Evolutionary conservation across 2,113 vertebrate species (phyloP).

Genomic region (Lutjanus erythropterus): DNA sequence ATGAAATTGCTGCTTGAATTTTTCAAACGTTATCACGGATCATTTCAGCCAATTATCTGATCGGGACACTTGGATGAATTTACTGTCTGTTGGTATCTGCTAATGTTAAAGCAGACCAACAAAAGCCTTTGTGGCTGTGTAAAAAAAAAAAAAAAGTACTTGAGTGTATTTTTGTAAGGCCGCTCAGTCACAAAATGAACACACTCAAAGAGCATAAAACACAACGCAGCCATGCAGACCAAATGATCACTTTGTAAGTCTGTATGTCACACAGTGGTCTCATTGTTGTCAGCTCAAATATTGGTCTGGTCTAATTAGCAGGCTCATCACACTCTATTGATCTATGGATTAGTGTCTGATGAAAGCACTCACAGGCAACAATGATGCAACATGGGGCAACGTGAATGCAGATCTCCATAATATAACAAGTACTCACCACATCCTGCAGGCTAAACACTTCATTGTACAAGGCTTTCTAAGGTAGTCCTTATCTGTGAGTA

Average conservation of each 20-base stretch:
- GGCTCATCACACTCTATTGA: constrained; percentile 60
- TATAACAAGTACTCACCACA: not conserved
- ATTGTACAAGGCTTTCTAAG: not conserved
- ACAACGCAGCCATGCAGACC: not conserved
- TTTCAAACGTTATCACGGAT: not conserved
- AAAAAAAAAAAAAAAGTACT: not conserved
- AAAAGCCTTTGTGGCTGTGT: not conserved
- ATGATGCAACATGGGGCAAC: constrained; percentile 70
- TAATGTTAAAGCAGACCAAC: not conserved
- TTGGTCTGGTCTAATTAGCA: constrained; percentile 50
- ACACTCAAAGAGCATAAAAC: not conserved
- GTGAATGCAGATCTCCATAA: constrained; percentile 1
- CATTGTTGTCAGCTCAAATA: constrained; percentile 35
- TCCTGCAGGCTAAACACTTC: constrained; percentile 31
- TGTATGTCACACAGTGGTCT: not conserved
- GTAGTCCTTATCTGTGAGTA: not conserved
- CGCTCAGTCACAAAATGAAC: not conserved
- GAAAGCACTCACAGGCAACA: constrained; percentile 45
- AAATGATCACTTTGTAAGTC: not conserved
- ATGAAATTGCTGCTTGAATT: not conserved
- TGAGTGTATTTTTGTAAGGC: not conserved
- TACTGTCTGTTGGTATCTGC: not conserved
- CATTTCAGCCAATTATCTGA: constrained; percentile 9
- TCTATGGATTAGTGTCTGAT: constrained; percentile 68
- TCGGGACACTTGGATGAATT: not conserved